phyloP scores from a whole-genome alignment of 2,113 vertebrate species.

The Nibea coibor region DNA sequence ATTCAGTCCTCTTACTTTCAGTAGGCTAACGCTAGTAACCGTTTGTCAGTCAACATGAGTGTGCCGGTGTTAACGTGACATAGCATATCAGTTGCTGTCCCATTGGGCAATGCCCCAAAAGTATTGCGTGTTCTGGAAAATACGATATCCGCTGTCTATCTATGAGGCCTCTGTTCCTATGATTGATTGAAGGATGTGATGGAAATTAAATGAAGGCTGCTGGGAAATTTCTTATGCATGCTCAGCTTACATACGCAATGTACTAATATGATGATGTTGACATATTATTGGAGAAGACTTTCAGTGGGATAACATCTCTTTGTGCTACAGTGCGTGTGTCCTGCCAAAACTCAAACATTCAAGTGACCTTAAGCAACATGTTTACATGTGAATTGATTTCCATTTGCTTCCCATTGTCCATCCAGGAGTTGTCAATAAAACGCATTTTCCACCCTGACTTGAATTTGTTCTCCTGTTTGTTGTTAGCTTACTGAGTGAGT shows the following conservation, averaged over 20 bases:
- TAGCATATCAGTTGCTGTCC: no score
- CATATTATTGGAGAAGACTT: slow-evolving; percentile 34
- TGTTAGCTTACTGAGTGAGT: neutral
- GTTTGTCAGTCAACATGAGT: no score
- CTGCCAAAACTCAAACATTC: slow-evolving; percentile 54
- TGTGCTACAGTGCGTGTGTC: slow-evolving; percentile 6
- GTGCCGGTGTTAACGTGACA: no score
- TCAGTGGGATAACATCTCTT: slow-evolving; percentile 33
- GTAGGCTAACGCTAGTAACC: no score
- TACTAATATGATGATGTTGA: slow-evolving; percentile 23
- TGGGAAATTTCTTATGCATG: slow-evolving; percentile 65
- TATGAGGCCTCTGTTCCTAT: no score
- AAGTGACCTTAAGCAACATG: slow-evolving; percentile 71
- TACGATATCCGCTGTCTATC: no score
- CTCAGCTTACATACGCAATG: slow-evolving; percentile 33
- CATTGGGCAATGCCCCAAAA: no score
- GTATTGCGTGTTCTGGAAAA: no score
- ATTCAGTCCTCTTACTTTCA: no score
- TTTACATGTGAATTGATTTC: slow-evolving; percentile 64
- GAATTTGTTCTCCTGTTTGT: neutral
- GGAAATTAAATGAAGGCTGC: slow-evolving; percentile 43
- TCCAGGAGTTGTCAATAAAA: slow-evolving; percentile 68
- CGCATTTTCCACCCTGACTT: slow-evolving; percentile 43
- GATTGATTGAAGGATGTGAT: no score
- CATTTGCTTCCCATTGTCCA: slow-evolving; percentile 48